Percentiles rank a stretch among this genome's conserved stretches.
Conservation (phyloP, 2,888 invertebrate genomes). For the Pseudococcus viburni region DNA sequence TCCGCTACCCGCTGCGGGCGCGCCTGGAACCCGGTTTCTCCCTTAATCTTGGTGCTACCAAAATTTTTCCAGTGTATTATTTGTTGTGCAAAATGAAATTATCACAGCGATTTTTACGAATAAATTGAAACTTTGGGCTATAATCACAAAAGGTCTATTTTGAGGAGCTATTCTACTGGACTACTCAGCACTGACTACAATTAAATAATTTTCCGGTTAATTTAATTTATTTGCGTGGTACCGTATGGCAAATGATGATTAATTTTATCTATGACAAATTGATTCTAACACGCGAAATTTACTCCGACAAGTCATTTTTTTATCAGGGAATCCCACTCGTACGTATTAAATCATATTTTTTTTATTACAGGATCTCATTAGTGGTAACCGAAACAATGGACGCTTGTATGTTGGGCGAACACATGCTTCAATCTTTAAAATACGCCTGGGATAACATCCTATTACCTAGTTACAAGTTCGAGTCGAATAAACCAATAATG, state of each 20-base stretch:
- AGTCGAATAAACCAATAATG: not conserved
- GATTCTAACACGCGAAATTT: not conserved
- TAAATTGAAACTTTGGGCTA: no score
- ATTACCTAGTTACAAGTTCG: constrained; percentile 67
- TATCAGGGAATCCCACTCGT: not conserved
- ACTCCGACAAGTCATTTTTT: not conserved
- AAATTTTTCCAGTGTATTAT: no score
- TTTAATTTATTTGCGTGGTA: not conserved
- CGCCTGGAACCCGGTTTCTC: no score
- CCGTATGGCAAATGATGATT: not conserved
- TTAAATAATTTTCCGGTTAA: not conserved
- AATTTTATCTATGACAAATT: not conserved
- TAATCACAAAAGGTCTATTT: no score
- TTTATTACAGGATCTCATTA: constrained; percentile 73
- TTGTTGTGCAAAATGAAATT: no score
- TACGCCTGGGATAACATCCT: constrained; percentile 81
- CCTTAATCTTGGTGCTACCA: no score
- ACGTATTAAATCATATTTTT: not conserved
- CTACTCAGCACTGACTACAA: not conserved
- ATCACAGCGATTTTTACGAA: no score
- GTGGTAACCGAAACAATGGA: constrained; percentile 86
- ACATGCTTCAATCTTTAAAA: constrained; percentile 77
- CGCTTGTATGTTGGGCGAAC: constrained; percentile 84
- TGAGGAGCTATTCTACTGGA: not conserved
- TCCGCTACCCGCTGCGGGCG: no score